Percentiles rank a stretch among this genome's conserved stretches.
These are phyloP conservation scores for Camponotus pennsylvanicus DNA, from an alignment of 1,140 invertebrate species.

Conservation along the genomic window DNA sequence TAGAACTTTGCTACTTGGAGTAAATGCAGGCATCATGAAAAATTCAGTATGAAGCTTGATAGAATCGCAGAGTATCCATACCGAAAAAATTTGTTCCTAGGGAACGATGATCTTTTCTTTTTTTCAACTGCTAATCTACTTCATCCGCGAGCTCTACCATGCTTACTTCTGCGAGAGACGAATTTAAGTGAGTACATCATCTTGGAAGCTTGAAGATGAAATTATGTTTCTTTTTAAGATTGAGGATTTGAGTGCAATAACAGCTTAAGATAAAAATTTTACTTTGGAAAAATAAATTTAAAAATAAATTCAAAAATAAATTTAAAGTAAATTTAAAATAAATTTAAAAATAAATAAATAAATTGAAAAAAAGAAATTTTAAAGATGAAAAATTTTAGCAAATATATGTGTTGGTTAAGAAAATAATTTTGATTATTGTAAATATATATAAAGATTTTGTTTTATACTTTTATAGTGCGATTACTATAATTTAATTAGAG, in stretches of 20 bases:
- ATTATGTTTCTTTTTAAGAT: conserved; percentile 16
- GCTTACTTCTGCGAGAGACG: conserved; percentile 20
- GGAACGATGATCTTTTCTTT: conserved; percentile 54
- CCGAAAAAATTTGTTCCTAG: conserved; percentile 36
- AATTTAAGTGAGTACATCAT: conserved; percentile 35
- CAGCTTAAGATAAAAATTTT: neutral
- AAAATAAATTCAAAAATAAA: no score
- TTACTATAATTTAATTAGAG: neutral
- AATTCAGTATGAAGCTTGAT: conserved; percentile 65
- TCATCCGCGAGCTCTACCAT: conserved; percentile 4
- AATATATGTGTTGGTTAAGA: neutral
- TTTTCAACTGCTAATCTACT: conserved; percentile 66
- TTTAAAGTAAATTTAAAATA: no score
- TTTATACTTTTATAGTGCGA: neutral
- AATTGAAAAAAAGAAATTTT: neutral
- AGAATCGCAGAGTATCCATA: conserved; percentile 26
- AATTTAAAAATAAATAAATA: no score
- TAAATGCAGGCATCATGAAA: conserved; percentile 62
- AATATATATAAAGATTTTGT: neutral
- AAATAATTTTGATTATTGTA: neutral
- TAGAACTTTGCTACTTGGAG: conserved; percentile 43
- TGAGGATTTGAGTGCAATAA: conserved; percentile 30
- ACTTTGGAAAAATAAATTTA: neutral
- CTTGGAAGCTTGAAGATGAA: conserved; percentile 26
- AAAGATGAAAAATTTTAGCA: neutral